Evolutionary conservation across 2,888 invertebrate genomes (phyloP), one percentile per base, ranked within the genome.

Genomic region (Saturnia pavonia): DNA sequence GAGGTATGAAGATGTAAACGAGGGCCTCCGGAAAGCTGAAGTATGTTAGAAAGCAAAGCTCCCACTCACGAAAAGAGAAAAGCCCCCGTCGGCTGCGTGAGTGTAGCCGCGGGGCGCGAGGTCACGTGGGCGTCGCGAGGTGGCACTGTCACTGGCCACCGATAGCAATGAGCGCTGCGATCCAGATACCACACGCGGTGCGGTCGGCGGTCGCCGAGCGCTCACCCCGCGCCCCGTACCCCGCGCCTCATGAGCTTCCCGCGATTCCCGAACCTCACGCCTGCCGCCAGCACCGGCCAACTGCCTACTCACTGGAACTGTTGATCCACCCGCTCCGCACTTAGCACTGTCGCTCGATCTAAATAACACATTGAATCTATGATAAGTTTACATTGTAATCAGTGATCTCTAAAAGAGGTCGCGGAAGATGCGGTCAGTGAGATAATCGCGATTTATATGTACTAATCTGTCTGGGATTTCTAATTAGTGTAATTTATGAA

Each of bases 261-360:
- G 45, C 76, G 75, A 70, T 78, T 74, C 75, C 77, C 77, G 77
- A 76, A 74, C 76, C 73, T 74, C 76, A 72, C 76, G 48, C 77
- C 75, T 70, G 78, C 82, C 94, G 91, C 88, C 79, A 91, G 78
- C 73, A 76, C 75, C 81, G 94, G 83, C 82, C 91, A 95, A 95
- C 85, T 95, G 89, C 90, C 90, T 91, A 91, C 91, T 91, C 91
- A 91, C 91, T 94, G 85, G 95, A 93, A 88, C 95, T 94, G 91
- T 94, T 42, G 89, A 86, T 89, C 87, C 94, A 91, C 92, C 95
- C 88, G 89, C 88, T 72, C 91, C 89, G 85, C 95, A 95, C 81
- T 96, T 96, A 73, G 95, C 95, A 81, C 96, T 96, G 91, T 96
- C 96, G 84, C 95, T 96, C 81, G 96, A 96, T 89, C 96, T 78